A percentile compares a stretch with the other conserved stretches of the same genome.
These are phyloP conservation scores for Drosophila serrata DNA, from an alignment of 1,140 invertebrate genomes.

Conservation along the genomic window DNA sequence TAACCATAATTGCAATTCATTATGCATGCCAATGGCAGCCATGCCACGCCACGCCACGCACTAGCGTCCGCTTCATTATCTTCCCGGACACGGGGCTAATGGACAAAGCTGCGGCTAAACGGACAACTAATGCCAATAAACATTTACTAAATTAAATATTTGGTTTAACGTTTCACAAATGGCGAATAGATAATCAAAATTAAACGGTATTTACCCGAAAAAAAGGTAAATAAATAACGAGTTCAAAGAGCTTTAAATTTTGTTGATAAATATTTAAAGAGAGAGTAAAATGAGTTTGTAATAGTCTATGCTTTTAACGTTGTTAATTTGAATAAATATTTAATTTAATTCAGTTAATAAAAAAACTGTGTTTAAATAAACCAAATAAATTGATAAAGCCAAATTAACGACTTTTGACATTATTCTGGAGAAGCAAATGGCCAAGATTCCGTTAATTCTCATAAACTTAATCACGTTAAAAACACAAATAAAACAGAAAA, in stretches of 20 bases:
- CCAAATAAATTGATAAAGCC: background rate
- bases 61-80: conserved; percentile 40
- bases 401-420: background rate
- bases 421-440: too few species aligned
- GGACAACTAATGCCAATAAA: conserved; percentile 46
- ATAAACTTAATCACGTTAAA: background rate
- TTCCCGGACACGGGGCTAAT: conserved; percentile 25
- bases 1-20: conserved; percentile 60
- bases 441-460: too few species aligned
- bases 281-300: background rate
- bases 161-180: conserved; percentile 17
- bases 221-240: background rate
- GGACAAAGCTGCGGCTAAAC: conserved; percentile 32
- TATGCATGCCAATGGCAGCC: conserved; percentile 52
- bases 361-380: background rate
- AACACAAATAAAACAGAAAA: background rate
- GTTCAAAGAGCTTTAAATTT: background rate
- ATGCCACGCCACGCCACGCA: conserved; percentile 3
- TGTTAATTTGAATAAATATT: background rate
- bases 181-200: conserved; percentile 15
- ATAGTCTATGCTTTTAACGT: background rate
- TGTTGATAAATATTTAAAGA: conserved; percentile 6
- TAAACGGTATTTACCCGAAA: background rate
- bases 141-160: conserved; percentile 57
- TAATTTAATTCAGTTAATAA: background rate